These are phyloP conservation scores for Andinoacara biseriatus DNA, from an alignment of 2,113 vertebrate species.

Conservation along the genomic window DNA sequence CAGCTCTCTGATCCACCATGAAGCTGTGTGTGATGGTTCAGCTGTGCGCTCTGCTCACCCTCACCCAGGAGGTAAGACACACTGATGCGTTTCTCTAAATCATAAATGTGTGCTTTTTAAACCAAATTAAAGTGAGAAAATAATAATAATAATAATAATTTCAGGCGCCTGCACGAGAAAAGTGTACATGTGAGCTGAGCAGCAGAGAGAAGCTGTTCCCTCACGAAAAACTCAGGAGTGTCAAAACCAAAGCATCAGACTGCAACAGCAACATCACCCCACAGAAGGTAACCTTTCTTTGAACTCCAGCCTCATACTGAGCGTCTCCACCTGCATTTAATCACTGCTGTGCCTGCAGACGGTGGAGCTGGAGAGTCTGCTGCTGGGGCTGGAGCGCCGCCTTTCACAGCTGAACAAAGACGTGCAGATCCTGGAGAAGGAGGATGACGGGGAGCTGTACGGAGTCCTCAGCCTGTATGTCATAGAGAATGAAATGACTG, in stretches of 20 bases:
- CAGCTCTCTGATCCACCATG: constrained; percentile 27
- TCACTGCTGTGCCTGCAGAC: constrained; percentile 37
- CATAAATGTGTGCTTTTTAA: background rate
- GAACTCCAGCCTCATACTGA: background rate
- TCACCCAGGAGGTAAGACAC: constrained; percentile 65
- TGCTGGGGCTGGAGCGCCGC: constrained; percentile 68
- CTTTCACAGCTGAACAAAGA: constrained; percentile 66
- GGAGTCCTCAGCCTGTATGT: constrained; percentile 69
- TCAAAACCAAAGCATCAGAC: constrained; percentile 2
- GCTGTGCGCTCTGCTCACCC: constrained; percentile 33
- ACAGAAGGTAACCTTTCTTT: constrained; percentile 60
- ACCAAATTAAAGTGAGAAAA: rapidly evolving
- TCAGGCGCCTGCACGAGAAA: constrained; percentile 9
- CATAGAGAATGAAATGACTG: constrained; percentile 72
- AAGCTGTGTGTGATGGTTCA: constrained; percentile 8
- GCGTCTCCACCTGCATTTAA: rapidly evolving
- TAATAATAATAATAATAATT: background rate
- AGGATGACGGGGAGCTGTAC: constrained; percentile 73
- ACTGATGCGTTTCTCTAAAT: rapidly evolving
- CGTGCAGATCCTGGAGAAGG: constrained; percentile 62
- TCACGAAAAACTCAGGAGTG: constrained; percentile 44
- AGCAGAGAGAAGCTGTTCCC: constrained; percentile 64
- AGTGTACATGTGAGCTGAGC: constrained; percentile 72
- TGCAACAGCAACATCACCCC: constrained; percentile 60
- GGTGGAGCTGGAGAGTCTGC: constrained; percentile 57